Conservation (phyloP, 1,140 invertebrate genomes). For the Meteorus sp. region DNA sequence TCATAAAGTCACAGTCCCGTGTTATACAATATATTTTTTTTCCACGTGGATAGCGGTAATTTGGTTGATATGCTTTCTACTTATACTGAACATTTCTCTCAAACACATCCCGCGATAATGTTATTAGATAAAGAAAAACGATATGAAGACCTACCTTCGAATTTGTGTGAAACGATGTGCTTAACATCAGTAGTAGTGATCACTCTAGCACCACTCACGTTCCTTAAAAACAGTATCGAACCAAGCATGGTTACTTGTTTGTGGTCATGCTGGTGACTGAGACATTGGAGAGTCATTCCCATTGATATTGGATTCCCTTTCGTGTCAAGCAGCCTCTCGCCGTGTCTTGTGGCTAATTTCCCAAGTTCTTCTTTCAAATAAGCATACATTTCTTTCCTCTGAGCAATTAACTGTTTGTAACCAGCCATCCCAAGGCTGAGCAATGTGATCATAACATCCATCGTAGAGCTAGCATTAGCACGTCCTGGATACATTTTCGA, state of each 20-base stretch:
- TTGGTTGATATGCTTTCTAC: no score
- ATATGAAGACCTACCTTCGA: conserved; percentile 59
- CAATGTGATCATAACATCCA: conserved; percentile 83
- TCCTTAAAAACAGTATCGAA: conserved; percentile 73
- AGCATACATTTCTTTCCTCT: conserved; percentile 69
- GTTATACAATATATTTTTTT: no score
- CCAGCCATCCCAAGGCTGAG: conserved; percentile 72
- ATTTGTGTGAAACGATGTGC: conserved; percentile 62
- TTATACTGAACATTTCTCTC: no score
- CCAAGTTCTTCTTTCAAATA: conserved; percentile 68
- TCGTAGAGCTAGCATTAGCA: conserved; percentile 72
- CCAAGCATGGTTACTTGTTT: conserved; percentile 65
- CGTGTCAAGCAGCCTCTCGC: conserved; percentile 68
- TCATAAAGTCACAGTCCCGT: no score
- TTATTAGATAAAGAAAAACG: conserved; percentile 2
- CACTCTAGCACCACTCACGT: conserved; percentile 71
- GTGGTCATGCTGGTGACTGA: conserved; percentile 54
- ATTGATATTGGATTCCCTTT: conserved; percentile 78
- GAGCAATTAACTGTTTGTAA: conserved; percentile 67
- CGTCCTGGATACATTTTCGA: conserved; percentile 80
- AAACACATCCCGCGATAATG: no score
- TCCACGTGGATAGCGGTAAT: no score
- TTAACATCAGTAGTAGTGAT: conserved; percentile 63
- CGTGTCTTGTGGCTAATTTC: conserved; percentile 65
- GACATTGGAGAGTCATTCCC: conserved; percentile 61